These are phyloP conservation scores for Eupithecia subfuscata DNA, from an alignment of 2,888 invertebrate species.

Conservation along the genomic window DNA sequence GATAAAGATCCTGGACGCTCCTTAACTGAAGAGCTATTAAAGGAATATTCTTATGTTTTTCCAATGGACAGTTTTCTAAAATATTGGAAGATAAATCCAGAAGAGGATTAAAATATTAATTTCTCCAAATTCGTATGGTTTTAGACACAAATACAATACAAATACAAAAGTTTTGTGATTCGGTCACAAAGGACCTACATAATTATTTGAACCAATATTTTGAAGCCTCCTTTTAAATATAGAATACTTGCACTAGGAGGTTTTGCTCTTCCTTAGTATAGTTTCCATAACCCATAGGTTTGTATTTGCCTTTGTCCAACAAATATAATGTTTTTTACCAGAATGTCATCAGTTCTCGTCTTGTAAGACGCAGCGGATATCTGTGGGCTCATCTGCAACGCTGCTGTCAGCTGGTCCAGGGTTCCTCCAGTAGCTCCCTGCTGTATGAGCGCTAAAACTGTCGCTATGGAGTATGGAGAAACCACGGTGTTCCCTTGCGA, in stretches of 20 bases:
- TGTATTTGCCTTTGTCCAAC: neutral
- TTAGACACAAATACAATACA: too few species aligned
- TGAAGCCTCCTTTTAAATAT: too few species aligned
- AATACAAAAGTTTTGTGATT: too few species aligned
- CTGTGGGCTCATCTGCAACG: slow-evolving; percentile 60
- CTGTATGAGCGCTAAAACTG: slow-evolving; percentile 73
- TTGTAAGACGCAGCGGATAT: slow-evolving; percentile 56
- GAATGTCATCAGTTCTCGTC: slow-evolving; percentile 53
- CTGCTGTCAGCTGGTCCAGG: slow-evolving; percentile 61
- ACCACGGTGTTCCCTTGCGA: slow-evolving; percentile 67
- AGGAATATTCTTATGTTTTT: neutral
- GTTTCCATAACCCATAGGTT: neutral
- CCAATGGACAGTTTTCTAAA: neutral
- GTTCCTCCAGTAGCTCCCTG: slow-evolving; percentile 72
- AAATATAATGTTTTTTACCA: slow-evolving; percentile 50
- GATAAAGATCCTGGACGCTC: neutral
- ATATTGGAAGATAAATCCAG: neutral
- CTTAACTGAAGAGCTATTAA: neutral
- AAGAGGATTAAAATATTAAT: neutral
- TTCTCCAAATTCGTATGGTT: neutral
- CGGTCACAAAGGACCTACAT: too few species aligned
- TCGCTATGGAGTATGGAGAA: slow-evolving; percentile 77
- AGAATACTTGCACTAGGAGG: too few species aligned
- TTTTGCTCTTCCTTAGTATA: too few species aligned
- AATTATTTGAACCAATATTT: too few species aligned